Evolutionary conservation across 2,113 vertebrate genomes (phyloP), one percentile per base, ranked within the genome.

Genomic region (Ornithorhynchus anatinus): DNA sequence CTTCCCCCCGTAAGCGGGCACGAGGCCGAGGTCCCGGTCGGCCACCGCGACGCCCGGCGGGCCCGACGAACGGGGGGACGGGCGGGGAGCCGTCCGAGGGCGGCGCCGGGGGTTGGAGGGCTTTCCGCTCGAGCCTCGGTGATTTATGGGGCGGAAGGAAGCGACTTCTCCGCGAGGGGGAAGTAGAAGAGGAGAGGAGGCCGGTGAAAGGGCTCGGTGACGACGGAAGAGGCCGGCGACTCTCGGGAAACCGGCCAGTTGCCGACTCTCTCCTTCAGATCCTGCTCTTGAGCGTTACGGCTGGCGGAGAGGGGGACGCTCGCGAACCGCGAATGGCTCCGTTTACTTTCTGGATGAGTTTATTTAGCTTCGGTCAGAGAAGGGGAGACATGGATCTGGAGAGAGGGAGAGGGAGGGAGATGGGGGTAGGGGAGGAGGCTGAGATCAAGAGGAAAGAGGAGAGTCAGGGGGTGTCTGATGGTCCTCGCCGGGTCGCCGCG

Each of bases 131-230:
- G n/a, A 52, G 74, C 27, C n/a, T 10, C 19, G 7, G 69, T 59
- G 74, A 85, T 79, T 85, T 87, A 80, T 71, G 35, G 50, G 48
- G 64, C 68, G 70, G 64, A 67, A 75, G 69, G 48, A 78, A 76
- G 71, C 33, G 59, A 51, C 60, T 76, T 44, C 69, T 45, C 54
- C 43, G 58, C 56, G 61, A 76, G 25, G 37, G 65, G 54, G 58
- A 80, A 84, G 63, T 72, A 59, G 45, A 38, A 59, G 45, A 38
- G 56, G 56, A 23, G 25, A 50, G 48, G 52, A 72, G 60, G 66
- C 16, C 36, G 44, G 23, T 0, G 0, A 56, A 51, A 68, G 35
- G 25, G 68, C 32, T 52, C 73, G 59, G 48, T 65, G 33, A 32
- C 29, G 44, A 61, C 48, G 42, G 67, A 75, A 63, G 36, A 53